Evolutionary conservation across 1,140 invertebrate species (phyloP).

Genomic region (Episyrphus balteatus): DNA sequence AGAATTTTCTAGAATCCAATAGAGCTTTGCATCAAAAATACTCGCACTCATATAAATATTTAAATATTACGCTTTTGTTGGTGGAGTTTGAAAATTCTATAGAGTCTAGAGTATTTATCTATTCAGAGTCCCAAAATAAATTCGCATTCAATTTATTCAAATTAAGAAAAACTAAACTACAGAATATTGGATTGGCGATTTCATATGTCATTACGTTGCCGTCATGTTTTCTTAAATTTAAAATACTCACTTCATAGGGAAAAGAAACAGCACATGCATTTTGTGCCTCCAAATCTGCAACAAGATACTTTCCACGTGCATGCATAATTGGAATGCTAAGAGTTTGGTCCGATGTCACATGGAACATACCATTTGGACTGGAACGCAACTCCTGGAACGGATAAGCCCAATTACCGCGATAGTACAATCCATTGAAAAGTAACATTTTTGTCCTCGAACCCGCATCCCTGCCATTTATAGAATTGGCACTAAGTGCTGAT

Average conservation of each 20-base stretch:
- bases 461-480: constrained; percentile 22
- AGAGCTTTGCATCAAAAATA: too few species aligned
- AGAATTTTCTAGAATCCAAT: too few species aligned
- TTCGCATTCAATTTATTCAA: too few species aligned
- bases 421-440: constrained; percentile 53
- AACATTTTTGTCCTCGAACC: constrained; percentile 42
- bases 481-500: constrained; percentile 32
- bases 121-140: too few species aligned
- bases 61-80: too few species aligned
- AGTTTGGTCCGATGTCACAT: constrained; percentile 44
- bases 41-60: too few species aligned
- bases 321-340: constrained; percentile 45
- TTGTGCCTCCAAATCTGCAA: constrained; percentile 40
- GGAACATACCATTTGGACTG: constrained; percentile 42
- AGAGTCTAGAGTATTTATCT: too few species aligned
- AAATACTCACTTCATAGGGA: constrained; percentile 44
- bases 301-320: constrained; percentile 40
- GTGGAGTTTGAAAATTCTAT: too few species aligned
- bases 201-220: too few species aligned
- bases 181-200: too few species aligned
- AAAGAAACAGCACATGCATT: constrained; percentile 45
- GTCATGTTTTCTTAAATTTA: too few species aligned
- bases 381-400: constrained; percentile 23
- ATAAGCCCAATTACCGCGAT: constrained; percentile 38
- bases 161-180: too few species aligned